Base-by-base conservation (phyloP, 1,140 invertebrate species). In the Potamilus streckersoni region DNA sequence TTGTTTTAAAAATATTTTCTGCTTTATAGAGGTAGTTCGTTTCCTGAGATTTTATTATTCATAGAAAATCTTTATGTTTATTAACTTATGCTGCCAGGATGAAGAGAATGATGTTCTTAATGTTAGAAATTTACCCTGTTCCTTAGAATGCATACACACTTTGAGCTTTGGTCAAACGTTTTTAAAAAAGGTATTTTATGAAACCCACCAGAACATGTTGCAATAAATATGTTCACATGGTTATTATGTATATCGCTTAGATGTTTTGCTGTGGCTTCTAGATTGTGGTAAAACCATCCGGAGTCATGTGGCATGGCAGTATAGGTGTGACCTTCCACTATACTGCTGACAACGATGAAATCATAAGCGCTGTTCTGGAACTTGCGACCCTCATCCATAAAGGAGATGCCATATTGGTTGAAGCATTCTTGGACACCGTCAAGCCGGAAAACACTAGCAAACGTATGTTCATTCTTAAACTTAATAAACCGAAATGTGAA, bases 261-360 rank as follows among this genome's bases (percentile, higher is more conserved):
- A 8, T 49, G 6, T 49, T 49, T 49, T 49, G 13, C 49, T 57
- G 58, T 69, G 27, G 77, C 20, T 80, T 69, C 27, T 60, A 85
- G 82, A 73, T 85, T 67, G 84, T 85, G 8, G 82, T 85, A 0
- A 85, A 85, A 72, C 84, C 84, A 8, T 85, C 80, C 0, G 82
- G 84, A 66, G 59, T 76, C 8, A 66, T 69, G 5, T 82, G 78
- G 78, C 75, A 80, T 62, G 81, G 79, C 0, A 81, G 84, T 66
- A 63, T 78, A 15, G 78, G 79, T 19, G 82, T 85, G 11, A 76
- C 79, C 5, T 80, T 76, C 60, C 80, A 85, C 55, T 57, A 63
- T 49, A 56, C 23, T 3, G 66, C n/a, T 58, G 71, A 82, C 60
- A 8, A 72, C 0, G 64, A 64, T 15, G 57, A 56, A 5, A 72